phyloP scores from a whole-genome alignment of 2,113 vertebrate genomes.

The Myotis lucifugus region DNA sequence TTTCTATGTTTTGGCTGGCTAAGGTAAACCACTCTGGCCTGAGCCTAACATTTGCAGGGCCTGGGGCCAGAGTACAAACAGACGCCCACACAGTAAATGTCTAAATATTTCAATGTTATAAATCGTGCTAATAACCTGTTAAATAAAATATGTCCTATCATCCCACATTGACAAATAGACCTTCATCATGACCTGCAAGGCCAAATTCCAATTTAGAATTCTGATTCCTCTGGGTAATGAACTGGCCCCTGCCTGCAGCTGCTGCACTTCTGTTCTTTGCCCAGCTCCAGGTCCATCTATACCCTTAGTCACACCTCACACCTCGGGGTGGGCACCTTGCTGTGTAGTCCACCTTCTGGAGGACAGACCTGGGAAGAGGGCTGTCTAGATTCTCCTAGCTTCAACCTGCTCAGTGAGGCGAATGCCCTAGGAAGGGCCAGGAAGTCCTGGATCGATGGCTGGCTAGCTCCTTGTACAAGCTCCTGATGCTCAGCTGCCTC shows the following conservation, averaged over 20 bases:
- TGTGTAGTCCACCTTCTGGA: neutral
- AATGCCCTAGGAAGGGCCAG: neutral
- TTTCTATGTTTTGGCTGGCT: neutral
- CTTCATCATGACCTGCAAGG: neutral
- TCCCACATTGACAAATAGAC: conserved; percentile 15
- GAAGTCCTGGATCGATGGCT: neutral
- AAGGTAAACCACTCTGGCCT: neutral
- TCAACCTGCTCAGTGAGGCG: neutral
- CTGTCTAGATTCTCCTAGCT: neutral
- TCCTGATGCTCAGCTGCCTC: neutral
- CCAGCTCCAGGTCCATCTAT: neutral
- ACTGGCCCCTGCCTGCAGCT: neutral
- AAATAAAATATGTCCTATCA: neutral
- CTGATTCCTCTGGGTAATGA: neutral
- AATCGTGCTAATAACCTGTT: neutral
- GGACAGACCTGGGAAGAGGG: neutral
- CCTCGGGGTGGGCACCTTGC: too few relatives aligned
- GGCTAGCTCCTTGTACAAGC: neutral
- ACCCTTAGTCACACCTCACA: neutral
- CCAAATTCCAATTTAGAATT: conserved; percentile 27
- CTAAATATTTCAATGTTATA: neutral
- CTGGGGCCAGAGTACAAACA: neutral
- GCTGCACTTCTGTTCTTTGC: neutral
- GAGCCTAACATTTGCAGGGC: neutral
- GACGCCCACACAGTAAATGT: neutral